Evolutionary conservation across 2,888 invertebrate genomes (phyloP).

Genomic region (Chydorus sphaericus): DNA sequence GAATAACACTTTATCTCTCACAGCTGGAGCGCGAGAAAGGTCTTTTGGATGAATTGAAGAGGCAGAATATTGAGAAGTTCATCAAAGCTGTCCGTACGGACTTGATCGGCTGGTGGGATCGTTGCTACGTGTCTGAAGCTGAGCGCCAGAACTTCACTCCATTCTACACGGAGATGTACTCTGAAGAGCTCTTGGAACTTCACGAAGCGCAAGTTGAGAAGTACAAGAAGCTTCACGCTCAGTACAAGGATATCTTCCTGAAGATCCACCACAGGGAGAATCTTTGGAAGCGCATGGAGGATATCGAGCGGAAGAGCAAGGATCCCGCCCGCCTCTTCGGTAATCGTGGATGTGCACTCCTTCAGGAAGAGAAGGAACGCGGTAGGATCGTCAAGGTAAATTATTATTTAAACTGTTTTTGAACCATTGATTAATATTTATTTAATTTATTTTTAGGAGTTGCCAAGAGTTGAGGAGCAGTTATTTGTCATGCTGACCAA

Average conservation of each 20-base stretch:
- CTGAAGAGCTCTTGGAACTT: conserved; percentile 59
- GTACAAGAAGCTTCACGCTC: conserved; percentile 32
- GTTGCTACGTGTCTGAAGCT: conserved; percentile 38
- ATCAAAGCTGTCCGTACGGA: conserved; percentile 54
- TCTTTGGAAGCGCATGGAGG: conserved; percentile 58
- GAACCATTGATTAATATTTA: no score
- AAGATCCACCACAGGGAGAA: conserved; percentile 45
- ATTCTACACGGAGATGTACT: conserved; percentile 50
- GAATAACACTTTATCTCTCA: not conserved
- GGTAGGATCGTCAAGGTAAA: conserved; percentile 47
- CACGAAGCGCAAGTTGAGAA: conserved; percentile 64
- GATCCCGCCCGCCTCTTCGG: conserved; percentile 62
- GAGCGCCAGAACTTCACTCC: conserved; percentile 43
- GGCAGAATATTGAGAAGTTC: conserved; percentile 49
- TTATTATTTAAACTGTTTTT: conserved; percentile 1
- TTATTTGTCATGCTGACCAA: conserved; percentile 39
- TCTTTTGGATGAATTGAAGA: conserved; percentile 56
- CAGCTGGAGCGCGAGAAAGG: conserved; percentile 51
- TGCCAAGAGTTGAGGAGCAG: conserved; percentile 58
- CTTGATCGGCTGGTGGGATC: conserved; percentile 57
- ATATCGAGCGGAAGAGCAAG: conserved; percentile 56
- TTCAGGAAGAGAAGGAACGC: conserved; percentile 75
- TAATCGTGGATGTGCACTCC: conserved; percentile 71
- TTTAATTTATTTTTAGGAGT: conserved; percentile 28
- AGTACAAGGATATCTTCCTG: conserved; percentile 27